These are phyloP conservation scores for Hoplostethus atlanticus DNA, from an alignment of 2,797 vertebrate species.

Conservation along the genomic window DNA sequence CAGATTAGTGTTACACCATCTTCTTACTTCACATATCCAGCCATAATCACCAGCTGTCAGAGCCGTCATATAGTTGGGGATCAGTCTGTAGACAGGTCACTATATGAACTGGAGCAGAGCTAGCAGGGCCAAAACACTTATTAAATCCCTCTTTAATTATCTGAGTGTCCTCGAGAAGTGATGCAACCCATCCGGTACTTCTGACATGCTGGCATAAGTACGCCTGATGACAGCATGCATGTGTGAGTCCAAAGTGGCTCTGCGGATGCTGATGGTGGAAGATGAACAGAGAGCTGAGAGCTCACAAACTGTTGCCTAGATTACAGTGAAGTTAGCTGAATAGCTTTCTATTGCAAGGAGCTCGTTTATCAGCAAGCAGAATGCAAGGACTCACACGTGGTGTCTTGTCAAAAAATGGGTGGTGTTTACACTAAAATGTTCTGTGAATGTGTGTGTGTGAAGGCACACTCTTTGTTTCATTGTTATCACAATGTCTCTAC, in stretches of 20 bases:
- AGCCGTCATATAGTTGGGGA: conserved; percentile 61
- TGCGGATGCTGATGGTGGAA: conserved; percentile 59
- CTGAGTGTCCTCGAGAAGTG: conserved; percentile 73
- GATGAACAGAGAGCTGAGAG: conserved; percentile 71
- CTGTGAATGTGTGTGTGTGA: conserved; percentile 5
- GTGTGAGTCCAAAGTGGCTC: conserved; percentile 67
- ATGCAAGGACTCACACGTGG: too few species aligned
- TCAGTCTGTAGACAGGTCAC: conserved; percentile 76
- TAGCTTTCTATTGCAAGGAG: conserved; percentile 3
- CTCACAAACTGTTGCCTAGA: conserved; percentile 58
- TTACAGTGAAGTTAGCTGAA: background rate
- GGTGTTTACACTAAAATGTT: conserved; percentile 12
- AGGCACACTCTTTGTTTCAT: conserved; percentile 4
- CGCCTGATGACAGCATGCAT: conserved; percentile 65
- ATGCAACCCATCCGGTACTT: conserved; percentile 72
- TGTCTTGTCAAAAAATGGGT: too few species aligned
- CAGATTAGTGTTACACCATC: conserved; percentile 77
- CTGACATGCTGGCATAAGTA: conserved; percentile 71
- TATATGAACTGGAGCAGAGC: conserved; percentile 66
- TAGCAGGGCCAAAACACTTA: conserved; percentile 73
- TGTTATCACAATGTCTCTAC: background rate
- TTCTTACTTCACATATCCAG: conserved; percentile 74
- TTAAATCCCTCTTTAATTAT: conserved; percentile 82
- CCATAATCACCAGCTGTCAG: conserved; percentile 79
- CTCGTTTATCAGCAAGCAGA: too few species aligned